Percentiles rank a stretch among this genome's conserved stretches.
These are phyloP conservation scores for Drosophila limbata DNA, from an alignment of 2,888 invertebrate species.

Conservation along the genomic window DNA sequence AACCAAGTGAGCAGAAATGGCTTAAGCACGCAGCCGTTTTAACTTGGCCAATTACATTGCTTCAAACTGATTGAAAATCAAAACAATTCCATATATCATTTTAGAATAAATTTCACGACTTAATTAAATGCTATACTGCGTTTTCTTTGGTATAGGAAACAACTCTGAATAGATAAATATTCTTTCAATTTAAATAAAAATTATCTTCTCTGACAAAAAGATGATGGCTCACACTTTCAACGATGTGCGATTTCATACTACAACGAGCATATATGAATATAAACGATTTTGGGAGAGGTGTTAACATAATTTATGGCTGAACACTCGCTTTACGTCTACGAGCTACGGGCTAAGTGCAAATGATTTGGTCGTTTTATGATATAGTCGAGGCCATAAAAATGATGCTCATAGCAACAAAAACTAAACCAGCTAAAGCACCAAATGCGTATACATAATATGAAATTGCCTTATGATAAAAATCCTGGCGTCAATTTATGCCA, in stretches of 20 bases:
- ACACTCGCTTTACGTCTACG: conserved; percentile 30
- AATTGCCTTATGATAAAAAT: conserved; percentile 75
- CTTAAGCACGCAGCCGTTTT: background rate
- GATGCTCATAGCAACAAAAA: conserved; percentile 57
- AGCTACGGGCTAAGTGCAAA: conserved; percentile 68
- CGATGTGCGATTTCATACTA: conserved; percentile 13
- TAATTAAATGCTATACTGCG: background rate
- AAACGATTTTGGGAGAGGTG: conserved; percentile 47
- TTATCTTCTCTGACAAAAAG: background rate
- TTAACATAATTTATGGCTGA: conserved; percentile 68
- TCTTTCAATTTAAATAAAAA: conserved; percentile 16
- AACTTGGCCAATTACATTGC: background rate
- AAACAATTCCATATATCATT: background rate
- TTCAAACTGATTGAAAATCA: background rate
- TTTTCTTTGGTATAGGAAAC: background rate
- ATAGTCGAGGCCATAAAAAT: conserved; percentile 62
- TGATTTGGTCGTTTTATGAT: conserved; percentile 65
- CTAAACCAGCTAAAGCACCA: conserved; percentile 54
- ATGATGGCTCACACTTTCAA: background rate
- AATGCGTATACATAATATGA: conserved; percentile 68
- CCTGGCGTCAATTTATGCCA: conserved; percentile 70
- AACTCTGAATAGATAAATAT: conserved; percentile 11
- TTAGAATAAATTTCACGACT: background rate
- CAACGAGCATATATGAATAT: conserved; percentile 44
- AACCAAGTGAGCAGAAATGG: background rate